Evolutionary conservation across 2,888 invertebrate genomes (phyloP), one percentile per base, ranked within the genome.

Genomic region (Onchidella celtica): DNA sequence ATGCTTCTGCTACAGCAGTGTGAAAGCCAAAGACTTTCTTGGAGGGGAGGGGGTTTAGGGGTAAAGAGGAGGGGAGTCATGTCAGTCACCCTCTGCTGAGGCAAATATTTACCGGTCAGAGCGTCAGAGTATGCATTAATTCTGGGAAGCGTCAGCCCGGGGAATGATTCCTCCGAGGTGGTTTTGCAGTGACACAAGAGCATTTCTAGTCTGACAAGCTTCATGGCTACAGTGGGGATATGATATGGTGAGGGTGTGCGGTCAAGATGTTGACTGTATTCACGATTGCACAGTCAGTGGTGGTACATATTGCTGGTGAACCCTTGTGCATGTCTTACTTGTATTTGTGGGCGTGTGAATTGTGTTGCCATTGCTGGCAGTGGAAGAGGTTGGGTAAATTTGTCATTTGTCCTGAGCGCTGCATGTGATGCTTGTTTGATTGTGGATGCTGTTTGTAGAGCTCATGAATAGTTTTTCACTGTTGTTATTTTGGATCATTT

Each of bases 51-150:
- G n/a, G 63, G 24, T 17, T 9, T 6, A 27, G 63, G 63, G 24
- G 63, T 32, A 27, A 21, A 14, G 24, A 27, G 59, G 36, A 1
- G 6, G 59, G 59, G 2, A 32, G n/a, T n/a, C n/a, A n/a, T n/a
- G n/a, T n/a, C n/a, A n/a, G n/a, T n/a, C 59, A n/a, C 57, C 29
- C 59, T 57, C 76, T 59, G 57, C 74, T 4, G 24, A 21, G 38
- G 74, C 74, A 61, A 74, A 74, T 74, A 74, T 74, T 74, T 74
- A 63, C 40, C 36, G 3, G 24, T n/a, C 36, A n/a, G 34, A 61
- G 24, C 34, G 38, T 24, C 17, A 24, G 2, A 14, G 74, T 24
- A 74, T 38, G 36, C 61, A 74, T 74, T 74, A 63, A 74, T 74
- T 74, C 36, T 74, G 27, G n/a, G 24, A 24, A 27, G 63, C 29